phyloP scores from a whole-genome alignment of 2,113 vertebrate genomes.

The Coturnix japonica region DNA sequence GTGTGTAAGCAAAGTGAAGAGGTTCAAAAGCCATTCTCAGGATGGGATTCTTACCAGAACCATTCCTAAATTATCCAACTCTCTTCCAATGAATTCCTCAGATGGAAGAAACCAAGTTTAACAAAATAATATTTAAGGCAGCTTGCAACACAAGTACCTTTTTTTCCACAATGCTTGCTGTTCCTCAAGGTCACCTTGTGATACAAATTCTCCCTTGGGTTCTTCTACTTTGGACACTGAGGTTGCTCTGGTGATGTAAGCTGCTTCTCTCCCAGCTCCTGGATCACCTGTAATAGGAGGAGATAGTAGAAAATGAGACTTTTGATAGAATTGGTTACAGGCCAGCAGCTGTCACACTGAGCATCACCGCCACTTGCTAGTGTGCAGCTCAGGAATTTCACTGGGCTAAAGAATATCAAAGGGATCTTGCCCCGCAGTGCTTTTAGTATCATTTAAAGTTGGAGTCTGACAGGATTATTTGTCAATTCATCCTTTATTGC shows the following conservation, averaged over 20 bases:
- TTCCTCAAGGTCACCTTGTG: neutral
- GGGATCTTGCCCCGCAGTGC: neutral
- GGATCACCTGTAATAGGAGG: neutral
- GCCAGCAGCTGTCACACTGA: neutral
- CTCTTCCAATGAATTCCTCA: neutral
- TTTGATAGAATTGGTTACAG: neutral
- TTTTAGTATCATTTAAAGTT: neutral
- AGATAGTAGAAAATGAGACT: constrained; percentile 27
- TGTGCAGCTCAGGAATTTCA: neutral
- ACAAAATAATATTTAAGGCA: neutral
- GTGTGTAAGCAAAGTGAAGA: neutral
- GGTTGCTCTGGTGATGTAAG: neutral
- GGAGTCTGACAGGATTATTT: constrained; percentile 1
- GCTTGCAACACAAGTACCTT: neutral
- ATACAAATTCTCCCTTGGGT: neutral
- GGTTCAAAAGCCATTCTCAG: neutral
- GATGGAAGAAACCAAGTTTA: neutral
- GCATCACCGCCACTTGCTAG: neutral
- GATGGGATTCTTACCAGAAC: neutral
- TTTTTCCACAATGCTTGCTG: neutral
- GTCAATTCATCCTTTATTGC: constrained; percentile 1
- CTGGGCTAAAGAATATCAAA: neutral
- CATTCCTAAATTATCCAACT: neutral
- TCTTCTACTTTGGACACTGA: neutral
- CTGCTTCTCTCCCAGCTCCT: neutral